Base-by-base conservation (phyloP, 2,888 invertebrate species). In the Dione juno region DNA sequence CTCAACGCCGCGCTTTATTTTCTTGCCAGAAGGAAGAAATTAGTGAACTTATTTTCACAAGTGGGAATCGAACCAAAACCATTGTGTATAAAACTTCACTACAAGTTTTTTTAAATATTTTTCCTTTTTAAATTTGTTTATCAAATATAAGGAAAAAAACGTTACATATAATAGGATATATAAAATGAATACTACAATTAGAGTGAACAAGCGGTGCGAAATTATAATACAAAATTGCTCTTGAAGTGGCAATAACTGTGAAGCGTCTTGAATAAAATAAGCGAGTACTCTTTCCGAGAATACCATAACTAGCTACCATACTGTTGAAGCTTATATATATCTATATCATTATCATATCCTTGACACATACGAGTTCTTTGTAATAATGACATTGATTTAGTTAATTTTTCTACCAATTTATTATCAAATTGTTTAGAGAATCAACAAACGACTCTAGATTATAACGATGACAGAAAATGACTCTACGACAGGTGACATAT, bases 251-350 rank as follows among this genome's bases (percentile, higher is more conserved):
- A 40, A 16, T 57, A 57, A 57, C 40, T 13, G 16, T 40, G 57
- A 2, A 40, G 37, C 37, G 57, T 57, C 57, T 57, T 57, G 37
- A 40, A 57, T 57, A 57, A 57, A 40, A 57, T 57, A 40, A 57
- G 37, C 37, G 40, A 57, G 40, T 16, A 16, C 16, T 57, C 57
- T 57, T 40, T 57, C 37, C 57, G 37, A 40, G 37, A 57, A 37
- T 40, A 57, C 37, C 16, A 16, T 57, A 40, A 16, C 10, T 57
- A 3, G 11, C 57, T 57, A 13, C 16, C 11, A 40, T 37, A 57
- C 16, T 40, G 16, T 16, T 11, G 40, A 6, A 57, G 37, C 40
- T 11, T 37, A n/a, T n/a, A 54, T 54, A n/a, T 28, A 28, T 6
- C 28, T 28, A 14, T 21, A 3, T 54, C 1, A n/a, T 54, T 35